phyloP scores from a whole-genome alignment of 2,113 vertebrate species.

The Psittacus erithacus region DNA sequence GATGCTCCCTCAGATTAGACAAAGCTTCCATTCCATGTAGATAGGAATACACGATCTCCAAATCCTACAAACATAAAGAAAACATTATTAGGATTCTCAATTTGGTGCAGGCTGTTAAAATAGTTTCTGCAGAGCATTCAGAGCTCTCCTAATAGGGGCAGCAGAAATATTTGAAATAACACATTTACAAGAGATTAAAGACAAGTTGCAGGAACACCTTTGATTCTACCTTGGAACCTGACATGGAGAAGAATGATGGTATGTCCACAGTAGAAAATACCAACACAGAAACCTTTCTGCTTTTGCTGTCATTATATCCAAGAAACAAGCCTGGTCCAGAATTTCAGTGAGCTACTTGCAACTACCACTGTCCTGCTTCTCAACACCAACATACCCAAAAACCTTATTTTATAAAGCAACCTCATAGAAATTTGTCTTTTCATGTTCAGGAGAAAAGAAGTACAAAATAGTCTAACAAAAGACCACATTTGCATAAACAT shows the following conservation, averaged over 20 bases:
- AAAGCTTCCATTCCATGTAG: constrained; percentile 98
- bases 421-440: not conserved
- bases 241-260: not conserved
- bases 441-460: not conserved
- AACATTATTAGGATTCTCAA: constrained; percentile 13
- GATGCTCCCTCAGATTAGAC: constrained; percentile 95
- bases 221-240: not conserved
- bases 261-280: not conserved
- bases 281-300: not conserved
- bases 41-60: constrained; percentile 98
- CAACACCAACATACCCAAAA: not conserved
- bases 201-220: not conserved
- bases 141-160: not conserved
- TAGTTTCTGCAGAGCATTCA: not conserved
- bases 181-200: not conserved
- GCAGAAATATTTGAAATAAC: not conserved
- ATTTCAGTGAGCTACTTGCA: not conserved
- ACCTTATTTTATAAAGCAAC: not conserved
- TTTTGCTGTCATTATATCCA: not conserved
- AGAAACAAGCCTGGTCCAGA: not conserved
- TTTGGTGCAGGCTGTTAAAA: not conserved
- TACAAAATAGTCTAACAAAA: not conserved
- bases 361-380: not conserved
- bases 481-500: not conserved
- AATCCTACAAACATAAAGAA: constrained; percentile 81